These are phyloP conservation scores for Antechinus flavipes DNA, from an alignment of 2,113 vertebrate genomes.

Conservation along the genomic window DNA sequence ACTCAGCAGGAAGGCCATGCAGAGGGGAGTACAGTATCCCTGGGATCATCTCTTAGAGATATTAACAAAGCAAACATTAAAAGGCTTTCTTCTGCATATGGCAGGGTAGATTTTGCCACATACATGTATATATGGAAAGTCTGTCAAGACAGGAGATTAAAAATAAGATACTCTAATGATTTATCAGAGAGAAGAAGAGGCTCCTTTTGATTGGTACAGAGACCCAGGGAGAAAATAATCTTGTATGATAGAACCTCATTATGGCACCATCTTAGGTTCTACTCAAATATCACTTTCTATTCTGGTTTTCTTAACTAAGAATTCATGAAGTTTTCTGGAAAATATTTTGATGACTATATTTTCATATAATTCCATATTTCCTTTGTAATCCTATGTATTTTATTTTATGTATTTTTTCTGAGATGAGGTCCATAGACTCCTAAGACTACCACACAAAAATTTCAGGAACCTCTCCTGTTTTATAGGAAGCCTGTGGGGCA, in stretches of 20 bases:
- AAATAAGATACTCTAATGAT: neutral
- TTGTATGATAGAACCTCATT: neutral
- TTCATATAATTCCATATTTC: neutral
- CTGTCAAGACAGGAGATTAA: neutral
- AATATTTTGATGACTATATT: neutral
- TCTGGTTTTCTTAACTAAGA: neutral
- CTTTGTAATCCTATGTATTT: neutral
- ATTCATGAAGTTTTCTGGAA: neutral
- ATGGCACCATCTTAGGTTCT: neutral
- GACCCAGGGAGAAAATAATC: slow-evolving; percentile 46
- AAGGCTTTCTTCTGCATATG: neutral
- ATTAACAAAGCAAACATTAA: neutral
- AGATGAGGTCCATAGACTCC: neutral
- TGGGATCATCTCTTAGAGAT: neutral
- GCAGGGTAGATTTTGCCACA: slow-evolving; percentile 38
- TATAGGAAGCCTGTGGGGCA: neutral
- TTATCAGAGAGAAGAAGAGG: neutral
- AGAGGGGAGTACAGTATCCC: neutral
- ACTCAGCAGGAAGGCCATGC: slow-evolving; percentile 72
- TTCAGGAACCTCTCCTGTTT: neutral
- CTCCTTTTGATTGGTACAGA: neutral
- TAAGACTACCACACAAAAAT: neutral
- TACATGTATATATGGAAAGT: neutral
- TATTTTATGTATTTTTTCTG: neutral
- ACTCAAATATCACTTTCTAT: neutral